Evolutionary conservation across 2,797 vertebrate species (phyloP).

Genomic region (Catamblyrhynchus diadema): DNA sequence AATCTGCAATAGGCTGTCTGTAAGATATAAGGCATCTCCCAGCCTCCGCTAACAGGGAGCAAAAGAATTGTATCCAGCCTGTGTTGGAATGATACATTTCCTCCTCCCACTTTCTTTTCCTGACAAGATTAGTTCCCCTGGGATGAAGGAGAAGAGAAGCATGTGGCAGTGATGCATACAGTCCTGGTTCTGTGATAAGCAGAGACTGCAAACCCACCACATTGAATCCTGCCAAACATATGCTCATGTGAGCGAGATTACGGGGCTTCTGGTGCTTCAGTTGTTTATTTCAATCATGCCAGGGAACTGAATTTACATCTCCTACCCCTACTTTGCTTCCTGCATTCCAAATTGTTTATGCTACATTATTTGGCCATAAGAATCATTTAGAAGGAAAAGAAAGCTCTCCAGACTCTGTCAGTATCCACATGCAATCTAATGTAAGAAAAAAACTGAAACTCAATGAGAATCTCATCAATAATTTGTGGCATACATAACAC

Average conservation of each 20-base stretch:
- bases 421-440: background rate
- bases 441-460: background rate
- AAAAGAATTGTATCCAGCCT: background rate
- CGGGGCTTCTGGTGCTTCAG: background rate
- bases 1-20: background rate
- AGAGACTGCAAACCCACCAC: background rate
- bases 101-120: background rate
- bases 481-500: background rate
- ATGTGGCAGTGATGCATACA: background rate
- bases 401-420: background rate
- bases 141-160: background rate
- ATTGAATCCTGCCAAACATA: conserved; percentile 25
- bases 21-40: background rate
- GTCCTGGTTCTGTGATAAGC: conserved; percentile 25
- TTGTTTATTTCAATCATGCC: background rate
- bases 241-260: background rate
- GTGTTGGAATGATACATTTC: background rate
- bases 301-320: conserved; percentile 8
- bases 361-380: background rate
- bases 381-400: background rate
- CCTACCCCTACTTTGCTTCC: background rate
- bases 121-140: background rate
- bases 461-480: background rate
- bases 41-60: background rate
- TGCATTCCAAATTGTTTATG: background rate